A percentile compares a stretch with the other conserved stretches of the same genome.
These are phyloP conservation scores for Cuculus canorus DNA, from an alignment of 2,797 vertebrate genomes.

Conservation along the genomic window DNA sequence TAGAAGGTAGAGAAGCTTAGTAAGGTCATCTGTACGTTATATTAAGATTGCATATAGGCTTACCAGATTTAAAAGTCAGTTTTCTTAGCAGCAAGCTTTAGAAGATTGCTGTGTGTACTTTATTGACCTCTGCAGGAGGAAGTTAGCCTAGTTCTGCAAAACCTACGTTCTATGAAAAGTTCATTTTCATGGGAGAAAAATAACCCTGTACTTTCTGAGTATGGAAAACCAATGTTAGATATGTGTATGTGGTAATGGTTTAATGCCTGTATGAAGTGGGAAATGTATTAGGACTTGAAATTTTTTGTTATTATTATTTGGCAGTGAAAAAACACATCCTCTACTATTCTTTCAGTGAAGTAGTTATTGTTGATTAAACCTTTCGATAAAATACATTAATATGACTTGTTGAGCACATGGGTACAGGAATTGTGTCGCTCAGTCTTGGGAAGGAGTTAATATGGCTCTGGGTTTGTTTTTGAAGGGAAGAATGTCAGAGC, in stretches of 20 bases:
- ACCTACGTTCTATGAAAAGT: background rate
- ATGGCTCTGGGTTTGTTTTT: background rate
- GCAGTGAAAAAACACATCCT: background rate
- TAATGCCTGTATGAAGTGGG: background rate
- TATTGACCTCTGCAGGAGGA: slow-evolving; percentile 54
- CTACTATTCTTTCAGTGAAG: background rate
- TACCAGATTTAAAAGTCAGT: slow-evolving; percentile 47
- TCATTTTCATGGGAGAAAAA: slow-evolving; percentile 5
- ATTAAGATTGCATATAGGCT: slow-evolving; percentile 44
- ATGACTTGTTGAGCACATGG: background rate
- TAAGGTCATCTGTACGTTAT: slow-evolving; percentile 74
- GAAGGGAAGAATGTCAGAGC: background rate
- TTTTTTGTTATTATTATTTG: background rate
- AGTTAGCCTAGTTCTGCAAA: background rate
- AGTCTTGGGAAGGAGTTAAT: background rate
- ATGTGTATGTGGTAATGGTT: background rate
- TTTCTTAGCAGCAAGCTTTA: slow-evolving; percentile 46
- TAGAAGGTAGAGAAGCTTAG: slow-evolving; percentile 63
- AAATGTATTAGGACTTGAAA: background rate
- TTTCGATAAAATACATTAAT: background rate
- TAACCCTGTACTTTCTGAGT: background rate
- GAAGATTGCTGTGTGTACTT: slow-evolving; percentile 21
- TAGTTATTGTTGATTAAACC: background rate
- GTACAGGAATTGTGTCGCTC: background rate
- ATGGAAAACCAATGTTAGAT: background rate